phyloP scores from a whole-genome alignment of 2,113 vertebrate species.

The Lynx canadensis region DNA sequence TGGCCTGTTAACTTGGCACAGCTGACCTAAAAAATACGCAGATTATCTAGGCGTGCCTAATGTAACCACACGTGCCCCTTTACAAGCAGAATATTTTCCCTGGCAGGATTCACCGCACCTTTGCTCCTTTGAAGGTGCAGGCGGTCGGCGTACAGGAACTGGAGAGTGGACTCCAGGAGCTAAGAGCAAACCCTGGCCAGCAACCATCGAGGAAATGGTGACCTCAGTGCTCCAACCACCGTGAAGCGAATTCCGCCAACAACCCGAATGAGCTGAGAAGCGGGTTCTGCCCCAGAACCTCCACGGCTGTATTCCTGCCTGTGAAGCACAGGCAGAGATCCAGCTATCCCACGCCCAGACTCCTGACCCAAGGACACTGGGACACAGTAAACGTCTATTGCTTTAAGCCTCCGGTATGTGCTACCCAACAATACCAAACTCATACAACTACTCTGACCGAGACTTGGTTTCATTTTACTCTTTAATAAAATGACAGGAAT shows the following conservation, averaged over 20 bases:
- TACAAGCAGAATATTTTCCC: neutral
- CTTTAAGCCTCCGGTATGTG: neutral
- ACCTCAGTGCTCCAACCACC: neutral
- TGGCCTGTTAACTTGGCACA: neutral
- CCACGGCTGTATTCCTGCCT: neutral
- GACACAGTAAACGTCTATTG: neutral
- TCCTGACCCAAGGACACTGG: neutral
- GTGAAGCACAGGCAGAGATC: neutral
- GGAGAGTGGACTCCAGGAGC: neutral
- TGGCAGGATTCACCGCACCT: neutral
- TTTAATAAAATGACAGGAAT: neutral
- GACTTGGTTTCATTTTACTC: neutral
- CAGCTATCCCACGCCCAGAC: rapidly evolving
- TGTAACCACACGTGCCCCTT: neutral
- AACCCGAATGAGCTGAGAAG: neutral
- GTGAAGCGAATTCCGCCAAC: neutral
- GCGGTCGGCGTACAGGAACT: rapidly evolving
- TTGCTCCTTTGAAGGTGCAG: neutral
- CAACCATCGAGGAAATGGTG: neutral
- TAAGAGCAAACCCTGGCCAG: neutral
- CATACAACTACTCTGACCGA: neutral
- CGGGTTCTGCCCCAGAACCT: neutral
- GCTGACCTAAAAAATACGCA: neutral
- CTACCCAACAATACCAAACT: neutral
- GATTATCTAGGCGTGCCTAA: neutral